These are phyloP conservation scores for Potamilus streckersoni DNA, from an alignment of 1,140 invertebrate genomes.

Conservation along the genomic window DNA sequence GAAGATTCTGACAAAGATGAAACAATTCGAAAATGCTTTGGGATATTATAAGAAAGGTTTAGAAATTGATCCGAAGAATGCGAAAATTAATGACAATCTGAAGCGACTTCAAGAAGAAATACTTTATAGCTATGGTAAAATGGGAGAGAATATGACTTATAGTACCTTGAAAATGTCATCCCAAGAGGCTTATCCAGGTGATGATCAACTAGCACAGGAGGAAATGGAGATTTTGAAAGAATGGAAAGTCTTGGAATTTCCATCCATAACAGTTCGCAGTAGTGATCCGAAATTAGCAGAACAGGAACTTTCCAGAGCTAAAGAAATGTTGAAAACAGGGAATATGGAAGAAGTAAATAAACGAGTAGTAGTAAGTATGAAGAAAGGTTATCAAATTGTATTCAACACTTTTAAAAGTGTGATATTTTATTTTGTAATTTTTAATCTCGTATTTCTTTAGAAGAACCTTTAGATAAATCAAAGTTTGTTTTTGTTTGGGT, in stretches of 20 bases:
- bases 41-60: slow-evolving; percentile 31
- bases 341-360: background rate
- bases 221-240: slow-evolving; percentile 41
- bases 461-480: too few relatives aligned
- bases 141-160: slow-evolving; percentile 13
- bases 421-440: too few relatives aligned
- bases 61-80: slow-evolving; percentile 36
- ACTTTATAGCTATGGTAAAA: slow-evolving; percentile 11
- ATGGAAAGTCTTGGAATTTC: slow-evolving; percentile 37
- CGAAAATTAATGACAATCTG: slow-evolving; percentile 27
- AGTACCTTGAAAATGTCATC: slow-evolving; percentile 42
- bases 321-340: slow-evolving; percentile 18
- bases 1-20: slow-evolving; percentile 25
- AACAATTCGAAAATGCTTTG: slow-evolving; percentile 36
- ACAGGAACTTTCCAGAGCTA: slow-evolving; percentile 13
- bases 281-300: slow-evolving; percentile 15
- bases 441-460: too few relatives aligned
- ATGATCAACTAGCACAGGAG: slow-evolving; percentile 36
- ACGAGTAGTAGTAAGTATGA: too few relatives aligned
- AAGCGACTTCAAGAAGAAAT: slow-evolving; percentile 32
- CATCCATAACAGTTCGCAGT: slow-evolving; percentile 21
- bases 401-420: too few relatives aligned
- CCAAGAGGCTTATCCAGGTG: slow-evolving; percentile 44
- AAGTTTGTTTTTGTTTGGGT: too few relatives aligned
- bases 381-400: too few relatives aligned